These are phyloP conservation scores for Patiria miniata DNA, from an alignment of 35 echinoderm and acorn worm genomes.

Conservation along the genomic window DNA sequence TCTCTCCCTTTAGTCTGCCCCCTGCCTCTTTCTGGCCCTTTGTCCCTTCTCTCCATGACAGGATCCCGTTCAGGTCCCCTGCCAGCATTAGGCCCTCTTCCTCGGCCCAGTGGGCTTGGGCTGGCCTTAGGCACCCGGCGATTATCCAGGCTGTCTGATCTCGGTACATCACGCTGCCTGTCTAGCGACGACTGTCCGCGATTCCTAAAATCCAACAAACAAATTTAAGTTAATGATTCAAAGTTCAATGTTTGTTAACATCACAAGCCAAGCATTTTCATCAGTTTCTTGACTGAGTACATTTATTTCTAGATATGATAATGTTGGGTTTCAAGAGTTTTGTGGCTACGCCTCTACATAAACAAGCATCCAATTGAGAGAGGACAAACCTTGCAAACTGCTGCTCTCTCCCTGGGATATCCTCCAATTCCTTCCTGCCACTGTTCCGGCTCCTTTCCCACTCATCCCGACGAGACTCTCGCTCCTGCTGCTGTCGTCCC, in stretches of 20 bases:
- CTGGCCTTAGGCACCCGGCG: not conserved
- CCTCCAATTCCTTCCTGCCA: not conserved
- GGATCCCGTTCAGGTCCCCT: not conserved
- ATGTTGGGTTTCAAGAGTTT: no score
- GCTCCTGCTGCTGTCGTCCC: constrained; percentile 29
- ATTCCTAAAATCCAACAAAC: not conserved
- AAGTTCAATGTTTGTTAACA: no score
- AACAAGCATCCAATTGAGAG: no score
- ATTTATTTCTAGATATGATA: no score
- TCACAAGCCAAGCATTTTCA: no score
- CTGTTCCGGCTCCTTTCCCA: constrained; percentile 37
- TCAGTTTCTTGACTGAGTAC: no score
- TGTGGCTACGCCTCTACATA: no score
- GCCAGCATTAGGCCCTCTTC: not conserved
- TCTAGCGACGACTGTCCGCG: not conserved
- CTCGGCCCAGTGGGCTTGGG: not conserved
- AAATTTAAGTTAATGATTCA: no score
- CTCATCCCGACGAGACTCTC: constrained; percentile 59
- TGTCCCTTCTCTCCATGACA: not conserved
- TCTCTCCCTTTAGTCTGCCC: not conserved
- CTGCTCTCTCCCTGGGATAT: not conserved
- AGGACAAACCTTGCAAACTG: not conserved
- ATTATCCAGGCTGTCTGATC: constrained; percentile 3
- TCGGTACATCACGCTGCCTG: not conserved
- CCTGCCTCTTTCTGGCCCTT: not conserved